Base-by-base conservation (phyloP, 1,140 invertebrate species). In the Agrilus planipennis region DNA sequence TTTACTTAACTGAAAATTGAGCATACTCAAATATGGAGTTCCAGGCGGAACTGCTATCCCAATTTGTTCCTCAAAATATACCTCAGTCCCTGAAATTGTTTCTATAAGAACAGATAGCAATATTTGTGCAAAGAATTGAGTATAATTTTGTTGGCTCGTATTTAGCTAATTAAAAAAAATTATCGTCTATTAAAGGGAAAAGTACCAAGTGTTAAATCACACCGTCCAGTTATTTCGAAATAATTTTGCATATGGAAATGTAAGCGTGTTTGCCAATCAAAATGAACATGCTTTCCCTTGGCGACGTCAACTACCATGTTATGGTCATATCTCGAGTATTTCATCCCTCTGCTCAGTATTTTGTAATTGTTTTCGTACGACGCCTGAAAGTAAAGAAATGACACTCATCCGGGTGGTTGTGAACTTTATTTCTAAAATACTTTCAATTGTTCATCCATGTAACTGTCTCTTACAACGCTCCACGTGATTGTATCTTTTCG, bases 211-310 rank as follows among this genome's bases (percentile, higher is more conserved):
- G 77, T 69, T 54, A 81, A 84, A 45, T 80, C 74, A 49, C 84
- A 88, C 19, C 52, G 59, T n/a, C 75, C 73, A 1, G 69, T 79
- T 17, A 54, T 52, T 3, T 75, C 44, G 41, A 75, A 75, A 40
- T 76, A 72, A 2, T 68, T 71, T 47, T 74, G 74, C 75, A 84
- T 81, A 3, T 79, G 57, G 48, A 71, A 77, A 39, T 76, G 69
- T 0, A 89, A 63, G 7, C 79, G 78, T 5, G 79, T 75, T 50
- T 76, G 78, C 81, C 86, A 87, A 49, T 89, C 84, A n/a, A 89
- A 75, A 28, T 82, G 71, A 12, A 79, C 79, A 48, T 88, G 82
- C 3, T 73, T 67, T 0, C 79, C 73, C 0, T 58, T 49, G 31
- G 76, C 70, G 0, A 89, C 73, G 0, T 67, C 58, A 1, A 67